Evolutionary conservation across 2,797 vertebrate genomes (phyloP), one percentile per base, ranked within the genome.

Genomic region (Columba guinea): DNA sequence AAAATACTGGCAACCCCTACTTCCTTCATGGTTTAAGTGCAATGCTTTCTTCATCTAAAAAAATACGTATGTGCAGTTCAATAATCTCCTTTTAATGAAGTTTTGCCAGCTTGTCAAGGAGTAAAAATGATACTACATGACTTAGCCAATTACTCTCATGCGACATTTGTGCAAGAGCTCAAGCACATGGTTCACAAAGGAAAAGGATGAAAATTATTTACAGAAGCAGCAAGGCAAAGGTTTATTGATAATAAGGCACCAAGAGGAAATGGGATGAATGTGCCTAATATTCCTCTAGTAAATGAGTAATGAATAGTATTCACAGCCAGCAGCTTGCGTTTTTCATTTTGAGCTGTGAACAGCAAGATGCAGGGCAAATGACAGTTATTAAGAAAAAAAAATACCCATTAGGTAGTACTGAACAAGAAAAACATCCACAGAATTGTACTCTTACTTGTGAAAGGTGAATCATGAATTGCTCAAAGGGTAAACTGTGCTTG

Each of bases 231-330:
- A 5, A 90, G 71, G 78, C 75, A 71, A 91, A 92, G 41, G 84
- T 80, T 89, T 85, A 51, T 78, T 91, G 93, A 96, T 85, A 94
- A 94, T 62, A 79, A 93, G 89, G 62, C 68, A 87, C 27, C n/a
- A 52, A 63, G 51, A 92, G 87, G 84, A 96, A 94, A 85, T 59
- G 41, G 53, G 55, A 87, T 94, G 64, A 62, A 83, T 52, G 70
- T 75, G 64, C 58, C 37, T 52, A 30, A 71, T 58, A 70, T 80
- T 85, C 81, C 60, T 87, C 35, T 65, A n/a, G 53, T 49, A 85
- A 83, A 85, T 23, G 46, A 89, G 64, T 32, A 80, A 85, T 13
- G 62, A 85, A 80, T 17, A 37, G 26, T 49, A 48, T 78, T 93
- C 7, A 4, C 37, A 89, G 81, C 35, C 28, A 41, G 18, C 28